These are phyloP conservation scores for Stomatorhinus ivindoensis DNA, from an alignment of 2,113 vertebrate species.

Conservation along the genomic window DNA sequence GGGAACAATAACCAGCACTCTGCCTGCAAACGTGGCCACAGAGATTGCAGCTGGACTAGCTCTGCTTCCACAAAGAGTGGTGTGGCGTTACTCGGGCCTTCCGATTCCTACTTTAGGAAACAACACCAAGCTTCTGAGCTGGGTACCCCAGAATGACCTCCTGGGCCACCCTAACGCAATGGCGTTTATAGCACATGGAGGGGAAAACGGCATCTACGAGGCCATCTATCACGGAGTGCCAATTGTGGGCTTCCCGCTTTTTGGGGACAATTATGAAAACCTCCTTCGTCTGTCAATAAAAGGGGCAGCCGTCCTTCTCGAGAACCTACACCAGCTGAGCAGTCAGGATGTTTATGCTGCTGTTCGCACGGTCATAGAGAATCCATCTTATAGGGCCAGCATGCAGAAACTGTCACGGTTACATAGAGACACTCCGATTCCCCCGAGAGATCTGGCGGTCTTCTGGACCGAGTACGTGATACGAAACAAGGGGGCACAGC, in stretches of 20 bases:
- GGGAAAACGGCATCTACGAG: slow-evolving; percentile 48
- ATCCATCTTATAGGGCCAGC: slow-evolving; percentile 42
- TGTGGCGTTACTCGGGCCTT: slow-evolving; percentile 50
- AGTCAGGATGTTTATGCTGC: slow-evolving; percentile 36
- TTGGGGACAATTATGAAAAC: slow-evolving; percentile 54
- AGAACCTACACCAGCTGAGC: slow-evolving; percentile 28
- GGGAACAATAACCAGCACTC: slow-evolving; percentile 42
- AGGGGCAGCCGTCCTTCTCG: slow-evolving; percentile 39
- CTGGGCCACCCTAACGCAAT: slow-evolving; percentile 52
- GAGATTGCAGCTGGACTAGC: slow-evolving; percentile 47
- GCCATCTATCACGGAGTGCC: slow-evolving; percentile 50
- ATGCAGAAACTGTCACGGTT: slow-evolving; percentile 51
- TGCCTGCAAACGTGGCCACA: slow-evolving; percentile 35
- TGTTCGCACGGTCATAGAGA: slow-evolving; percentile 36
- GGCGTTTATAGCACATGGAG: slow-evolving; percentile 47
- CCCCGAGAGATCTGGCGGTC: slow-evolving; percentile 44
- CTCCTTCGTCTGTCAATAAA: slow-evolving; percentile 37
- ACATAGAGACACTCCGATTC: slow-evolving; percentile 48
- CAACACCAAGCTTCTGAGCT: slow-evolving; percentile 48
- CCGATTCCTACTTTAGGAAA: slow-evolving; percentile 36
- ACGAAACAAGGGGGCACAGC: slow-evolving; percentile 49
- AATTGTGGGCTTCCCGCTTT: slow-evolving; percentile 48
- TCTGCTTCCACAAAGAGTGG: slow-evolving; percentile 47
- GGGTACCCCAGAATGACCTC: slow-evolving; percentile 55
- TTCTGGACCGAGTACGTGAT: slow-evolving; percentile 56